These are phyloP conservation scores for Hylia prasina DNA, from an alignment of 2,113 vertebrate genomes.

Conservation along the genomic window DNA sequence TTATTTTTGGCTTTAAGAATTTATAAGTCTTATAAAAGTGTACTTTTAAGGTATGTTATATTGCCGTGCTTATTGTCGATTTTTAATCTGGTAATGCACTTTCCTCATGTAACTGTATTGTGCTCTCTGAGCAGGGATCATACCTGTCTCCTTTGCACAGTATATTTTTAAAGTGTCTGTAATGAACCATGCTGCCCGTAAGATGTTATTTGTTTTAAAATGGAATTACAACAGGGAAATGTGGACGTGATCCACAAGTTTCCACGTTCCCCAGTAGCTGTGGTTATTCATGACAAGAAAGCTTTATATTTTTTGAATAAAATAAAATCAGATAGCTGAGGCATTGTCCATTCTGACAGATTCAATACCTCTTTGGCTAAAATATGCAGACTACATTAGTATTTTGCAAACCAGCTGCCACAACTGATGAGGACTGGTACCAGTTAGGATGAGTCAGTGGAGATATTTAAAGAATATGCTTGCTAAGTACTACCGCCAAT, in stretches of 20 bases:
- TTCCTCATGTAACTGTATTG: neutral
- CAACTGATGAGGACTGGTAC: neutral
- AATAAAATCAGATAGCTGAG: neutral
- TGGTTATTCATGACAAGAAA: neutral
- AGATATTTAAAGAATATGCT: neutral
- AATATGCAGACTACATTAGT: neutral
- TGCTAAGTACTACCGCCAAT: neutral
- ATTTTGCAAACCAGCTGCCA: neutral
- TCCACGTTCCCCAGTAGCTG: rapidly evolving
- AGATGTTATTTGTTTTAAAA: neutral
- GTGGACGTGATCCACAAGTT: neutral
- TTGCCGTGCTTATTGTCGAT: neutral
- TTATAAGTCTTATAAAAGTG: neutral
- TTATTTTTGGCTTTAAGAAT: neutral
- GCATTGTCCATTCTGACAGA: neutral
- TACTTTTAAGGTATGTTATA: neutral
- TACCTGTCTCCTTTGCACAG: neutral
- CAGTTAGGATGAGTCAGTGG: neutral
- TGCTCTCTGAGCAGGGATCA: neutral
- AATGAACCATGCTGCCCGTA: neutral
- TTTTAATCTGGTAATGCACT: neutral
- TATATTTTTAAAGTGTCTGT: neutral
- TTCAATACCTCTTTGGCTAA: neutral
- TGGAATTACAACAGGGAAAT: neutral
- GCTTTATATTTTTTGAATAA: neutral